Evolutionary conservation across 2,113 vertebrate species (phyloP).

Genomic region (Parus major): DNA sequence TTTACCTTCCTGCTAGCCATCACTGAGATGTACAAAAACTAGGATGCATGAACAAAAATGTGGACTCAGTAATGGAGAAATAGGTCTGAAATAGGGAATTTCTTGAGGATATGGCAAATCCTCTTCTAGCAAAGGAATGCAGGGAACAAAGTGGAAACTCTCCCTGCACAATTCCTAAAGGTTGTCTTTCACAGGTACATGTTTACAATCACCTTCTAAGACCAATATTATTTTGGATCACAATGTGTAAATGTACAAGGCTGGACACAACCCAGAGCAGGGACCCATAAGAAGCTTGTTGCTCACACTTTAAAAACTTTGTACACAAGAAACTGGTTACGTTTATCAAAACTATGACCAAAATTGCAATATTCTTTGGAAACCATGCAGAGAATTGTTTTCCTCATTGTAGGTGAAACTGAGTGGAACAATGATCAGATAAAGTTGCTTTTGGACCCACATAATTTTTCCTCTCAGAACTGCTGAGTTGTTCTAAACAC

Average conservation of each 20-base stretch:
- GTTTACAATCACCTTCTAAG: background rate
- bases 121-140: background rate
- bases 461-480: background rate
- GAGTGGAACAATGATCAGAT: background rate
- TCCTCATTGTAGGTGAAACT: background rate
- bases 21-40: background rate
- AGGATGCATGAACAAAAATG: fast-evolving
- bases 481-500: background rate
- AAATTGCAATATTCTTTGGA: background rate
- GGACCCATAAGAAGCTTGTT: background rate
- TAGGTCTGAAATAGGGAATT: background rate
- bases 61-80: background rate
- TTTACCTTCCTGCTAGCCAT: background rate
- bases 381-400: background rate
- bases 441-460: background rate
- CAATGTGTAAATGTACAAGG: background rate
- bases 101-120: background rate
- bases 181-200: background rate
- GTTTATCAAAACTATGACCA: background rate
- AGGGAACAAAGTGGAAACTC: background rate
- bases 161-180: background rate
- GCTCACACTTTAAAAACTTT: background rate
- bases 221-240: background rate
- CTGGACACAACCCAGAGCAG: background rate
- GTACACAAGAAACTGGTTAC: background rate